These are phyloP conservation scores for Periparus ater DNA, from an alignment of 2,797 vertebrate species.

Conservation along the genomic window DNA sequence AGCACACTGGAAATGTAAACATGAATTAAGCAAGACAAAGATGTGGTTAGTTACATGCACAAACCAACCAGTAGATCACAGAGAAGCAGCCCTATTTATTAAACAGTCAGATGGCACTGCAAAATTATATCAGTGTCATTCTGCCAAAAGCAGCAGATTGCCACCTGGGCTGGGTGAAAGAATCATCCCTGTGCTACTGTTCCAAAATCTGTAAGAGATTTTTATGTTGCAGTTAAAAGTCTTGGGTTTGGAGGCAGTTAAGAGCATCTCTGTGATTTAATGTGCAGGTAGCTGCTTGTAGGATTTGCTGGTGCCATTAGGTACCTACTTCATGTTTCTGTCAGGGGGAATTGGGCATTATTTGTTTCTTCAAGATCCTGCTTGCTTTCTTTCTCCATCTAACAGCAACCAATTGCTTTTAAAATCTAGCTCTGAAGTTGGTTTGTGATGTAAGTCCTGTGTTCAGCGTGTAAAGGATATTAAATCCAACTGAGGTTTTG, in stretches of 20 bases:
- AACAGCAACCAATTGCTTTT: background rate
- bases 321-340: background rate
- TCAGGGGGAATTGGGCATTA: background rate
- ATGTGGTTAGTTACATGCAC: background rate
- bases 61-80: background rate
- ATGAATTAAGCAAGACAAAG: background rate
- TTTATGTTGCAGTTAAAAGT: background rate
- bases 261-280: background rate
- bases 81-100: background rate
- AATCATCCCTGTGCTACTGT: background rate
- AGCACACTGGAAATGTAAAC: background rate
- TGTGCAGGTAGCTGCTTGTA: background rate
- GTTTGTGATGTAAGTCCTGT: background rate
- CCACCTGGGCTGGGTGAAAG: background rate
- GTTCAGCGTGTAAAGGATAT: background rate
- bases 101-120: background rate
- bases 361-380: background rate
- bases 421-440: background rate
- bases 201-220: background rate
- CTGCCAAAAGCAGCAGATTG: background rate
- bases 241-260: background rate
- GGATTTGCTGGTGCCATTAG: background rate
- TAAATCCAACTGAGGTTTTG: background rate
- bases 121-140: background rate
- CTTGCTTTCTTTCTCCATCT: background rate